Percentiles rank a stretch among this genome's conserved stretches.
phyloP scores from a whole-genome alignment of 2,888 invertebrate genomes.

The Lordiphosa fenestrarum region DNA sequence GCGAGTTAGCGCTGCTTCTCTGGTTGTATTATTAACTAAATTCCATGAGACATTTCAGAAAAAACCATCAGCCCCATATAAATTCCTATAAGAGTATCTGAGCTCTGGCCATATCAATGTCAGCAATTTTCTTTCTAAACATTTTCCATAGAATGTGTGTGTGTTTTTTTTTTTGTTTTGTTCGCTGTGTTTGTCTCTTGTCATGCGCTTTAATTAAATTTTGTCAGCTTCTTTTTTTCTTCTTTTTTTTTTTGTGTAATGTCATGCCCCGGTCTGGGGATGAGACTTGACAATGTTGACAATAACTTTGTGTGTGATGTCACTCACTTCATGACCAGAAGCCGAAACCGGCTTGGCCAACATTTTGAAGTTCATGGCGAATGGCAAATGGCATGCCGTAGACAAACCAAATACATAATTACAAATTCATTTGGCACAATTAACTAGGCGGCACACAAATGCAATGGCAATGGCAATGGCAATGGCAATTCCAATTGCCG shows the following conservation, averaged over 20 bases:
- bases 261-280: constrained; percentile 39
- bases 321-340: constrained; percentile 49
- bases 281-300: constrained; percentile 40
- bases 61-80: too few relatives aligned
- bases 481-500: constrained; percentile 12
- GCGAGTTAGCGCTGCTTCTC: too few relatives aligned
- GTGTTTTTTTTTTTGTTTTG: constrained; percentile 16
- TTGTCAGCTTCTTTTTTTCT: constrained; percentile 46
- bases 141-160: constrained; percentile 44
- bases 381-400: constrained; percentile 2
- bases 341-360: constrained; percentile 8
- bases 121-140: constrained; percentile 23
- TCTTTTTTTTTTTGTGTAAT: constrained; percentile 47
- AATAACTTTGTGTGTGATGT: constrained; percentile 63
- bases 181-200: constrained; percentile 45
- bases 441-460: constrained; percentile 63
- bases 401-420: constrained; percentile 52
- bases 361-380: constrained; percentile 53
- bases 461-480: constrained; percentile 37
- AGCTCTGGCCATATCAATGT: constrained; percentile 7
- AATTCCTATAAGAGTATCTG: constrained; percentile 6
- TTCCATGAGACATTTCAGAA: too few relatives aligned
- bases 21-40: too few relatives aligned
- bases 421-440: constrained; percentile 76
- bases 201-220: constrained; percentile 74